Base-by-base conservation (phyloP, 2,888 invertebrate genomes). In the Odontomyia ornata region DNA sequence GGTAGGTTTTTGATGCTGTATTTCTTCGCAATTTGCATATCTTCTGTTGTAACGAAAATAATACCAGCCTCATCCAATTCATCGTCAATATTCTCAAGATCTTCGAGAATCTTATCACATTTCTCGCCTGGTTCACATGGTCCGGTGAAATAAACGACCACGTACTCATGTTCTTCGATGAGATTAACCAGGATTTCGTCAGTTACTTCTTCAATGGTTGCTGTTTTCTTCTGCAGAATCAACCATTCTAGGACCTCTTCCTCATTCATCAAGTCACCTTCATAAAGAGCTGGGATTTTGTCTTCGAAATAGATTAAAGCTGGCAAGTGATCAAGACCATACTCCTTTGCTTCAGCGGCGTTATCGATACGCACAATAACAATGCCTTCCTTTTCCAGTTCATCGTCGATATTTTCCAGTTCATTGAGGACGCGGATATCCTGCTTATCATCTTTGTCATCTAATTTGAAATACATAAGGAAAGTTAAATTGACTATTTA, bases 181-280 rank as follows among this genome's bases (percentile, higher is more conserved):
- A 97, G 89, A 82, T 93, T 93, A 79, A 90, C 89, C 28, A 97
- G 87, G 82, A 97, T 96, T 88, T 96, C 96, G 85, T 96, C 96
- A 2, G 96, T 96, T 56, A 97, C 95, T 88, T 96, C 96, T 88
- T 97, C 97, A 82, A 97, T 97, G 4, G 96, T 97, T 9, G 96
- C 96, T 0, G 93, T 92, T 83, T 92, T 93, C 86, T 96, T 95
- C 84, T 96, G 96, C 81, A 95, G 91, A 80, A 96, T 81, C 79
- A 87, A 79, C 96, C 96, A 96, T 81, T 93, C 91, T n/a, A 96
- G 87, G 4, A 96, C 95, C 88, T 95, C 95, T 77, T 96, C 95
- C 86, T 96, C 96, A 83, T 96, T 95, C 89, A 95, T 92, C 0
- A 96, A 89, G 86, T 96, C 96, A 27, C 96, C 96, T 87, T 96